These are phyloP conservation scores for Lasioglossum zephyrum DNA, from an alignment of 2,888 invertebrate genomes.

Conservation along the genomic window DNA sequence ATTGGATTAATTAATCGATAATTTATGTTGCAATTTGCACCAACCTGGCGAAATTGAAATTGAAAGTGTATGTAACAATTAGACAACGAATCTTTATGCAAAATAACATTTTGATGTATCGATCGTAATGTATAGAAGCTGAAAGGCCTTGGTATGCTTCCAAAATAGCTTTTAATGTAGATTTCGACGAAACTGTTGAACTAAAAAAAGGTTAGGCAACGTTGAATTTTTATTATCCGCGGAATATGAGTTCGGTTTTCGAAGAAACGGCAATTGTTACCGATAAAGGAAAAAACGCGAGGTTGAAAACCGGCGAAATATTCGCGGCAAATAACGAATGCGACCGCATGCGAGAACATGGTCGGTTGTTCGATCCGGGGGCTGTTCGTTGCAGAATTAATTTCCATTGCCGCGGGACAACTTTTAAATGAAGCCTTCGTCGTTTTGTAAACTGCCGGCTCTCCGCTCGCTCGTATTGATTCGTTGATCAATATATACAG, in stretches of 20 bases:
- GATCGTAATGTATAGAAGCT: too few species aligned
- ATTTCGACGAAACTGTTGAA: too few species aligned
- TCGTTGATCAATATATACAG: neutral
- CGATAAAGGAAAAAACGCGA: slow-evolving; percentile 44
- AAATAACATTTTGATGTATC: too few species aligned
- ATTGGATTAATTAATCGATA: neutral
- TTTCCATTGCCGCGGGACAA: slow-evolving; percentile 65
- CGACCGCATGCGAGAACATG: slow-evolving; percentile 33
- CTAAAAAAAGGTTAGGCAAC: too few species aligned
- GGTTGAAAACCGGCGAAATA: slow-evolving; percentile 60
- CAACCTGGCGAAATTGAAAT: too few species aligned
- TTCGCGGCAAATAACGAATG: slow-evolving; percentile 59
- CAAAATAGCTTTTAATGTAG: too few species aligned
- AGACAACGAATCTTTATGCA: too few species aligned
- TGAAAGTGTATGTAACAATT: too few species aligned
- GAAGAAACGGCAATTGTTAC: slow-evolving; percentile 33
- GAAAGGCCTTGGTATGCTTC: too few species aligned
- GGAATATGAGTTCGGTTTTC: too few species aligned
- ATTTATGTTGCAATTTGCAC: too few species aligned
- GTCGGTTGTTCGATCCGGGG: slow-evolving; percentile 61
- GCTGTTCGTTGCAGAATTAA: slow-evolving; percentile 66
- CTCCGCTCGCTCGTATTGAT: slow-evolving; percentile 4
- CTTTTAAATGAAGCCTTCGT: slow-evolving; percentile 44
- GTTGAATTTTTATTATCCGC: too few species aligned
- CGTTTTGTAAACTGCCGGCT: slow-evolving; percentile 26